Evolutionary conservation across 2,113 vertebrate species (phyloP), one percentile per base, ranked within the genome.

Genomic region (Bettongia penicillata): DNA sequence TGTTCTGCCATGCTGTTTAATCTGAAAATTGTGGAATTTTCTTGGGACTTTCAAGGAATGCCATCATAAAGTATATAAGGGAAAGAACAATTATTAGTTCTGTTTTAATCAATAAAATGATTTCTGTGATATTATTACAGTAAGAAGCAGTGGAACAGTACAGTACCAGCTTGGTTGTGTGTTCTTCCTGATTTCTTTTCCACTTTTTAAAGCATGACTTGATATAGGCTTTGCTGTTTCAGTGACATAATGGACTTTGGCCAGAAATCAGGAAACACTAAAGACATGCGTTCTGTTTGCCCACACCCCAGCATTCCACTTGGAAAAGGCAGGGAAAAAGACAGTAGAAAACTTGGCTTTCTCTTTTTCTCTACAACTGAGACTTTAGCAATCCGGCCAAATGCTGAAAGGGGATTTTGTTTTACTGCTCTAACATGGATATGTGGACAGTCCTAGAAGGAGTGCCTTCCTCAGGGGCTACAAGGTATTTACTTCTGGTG

Each of bases 221-320:
- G 57, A 90, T 97, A 89, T 0, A 51, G 84, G 25, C 92, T 96
- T 96, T 92, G 50, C 95, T 22, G 0, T 98, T 97, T 89, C 95
- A 94, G 52, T 96, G 92, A 53, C 37, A 37, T 90, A 84, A 94
- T 0, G 14, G 90, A 37, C 31, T 96, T 96, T 91, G 93, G 94
- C 94, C 91, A 93, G 94, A 84, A 51, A 95, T 89, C 96, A 97
- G 96, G 97, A 98, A 98, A 92, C 96, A 55, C 92, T 55, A 95
- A 95, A 2, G 23, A 91, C 53, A 90, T 8, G 49, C 50, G 91
- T 97, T 47, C 92, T 94, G 26, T 51, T 47, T 95, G 94, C 77
- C 89, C 97, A 94, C 94, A 95, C 96, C 89, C 90, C 90, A 95
- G 57, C 94, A 89, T 97, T 97, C 96, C 93, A 95, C 51, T 68